Evolutionary conservation across 2,113 vertebrate species (phyloP).

Genomic region (Lagenorhynchus albirostris): DNA sequence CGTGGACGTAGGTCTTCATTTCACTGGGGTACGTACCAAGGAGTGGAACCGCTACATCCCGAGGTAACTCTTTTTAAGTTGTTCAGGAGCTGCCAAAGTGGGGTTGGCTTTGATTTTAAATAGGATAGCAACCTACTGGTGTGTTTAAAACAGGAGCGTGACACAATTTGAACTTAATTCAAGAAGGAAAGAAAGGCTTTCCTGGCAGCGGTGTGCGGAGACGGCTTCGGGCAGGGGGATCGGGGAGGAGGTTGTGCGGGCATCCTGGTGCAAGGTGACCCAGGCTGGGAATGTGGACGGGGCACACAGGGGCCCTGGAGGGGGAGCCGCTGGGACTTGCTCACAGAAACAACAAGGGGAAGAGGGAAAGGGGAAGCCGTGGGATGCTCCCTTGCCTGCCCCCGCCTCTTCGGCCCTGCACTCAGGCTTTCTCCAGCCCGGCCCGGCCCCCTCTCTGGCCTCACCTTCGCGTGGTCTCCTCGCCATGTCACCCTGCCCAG

Average conservation of each 20-base stretch:
- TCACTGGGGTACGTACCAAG: neutral
- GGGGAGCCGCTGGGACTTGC: neutral
- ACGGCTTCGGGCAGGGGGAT: neutral
- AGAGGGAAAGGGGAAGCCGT: neutral
- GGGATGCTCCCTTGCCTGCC: neutral
- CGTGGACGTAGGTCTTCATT: rapidly evolving
- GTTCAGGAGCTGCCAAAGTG: neutral
- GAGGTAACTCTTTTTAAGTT: neutral
- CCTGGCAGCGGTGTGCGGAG: neutral
- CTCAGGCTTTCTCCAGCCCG: neutral
- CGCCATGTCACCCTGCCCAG: neutral
- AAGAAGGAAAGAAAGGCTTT: neutral
- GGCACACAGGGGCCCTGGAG: neutral
- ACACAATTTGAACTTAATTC: neutral
- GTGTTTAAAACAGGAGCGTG: neutral
- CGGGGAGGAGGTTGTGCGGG: neutral
- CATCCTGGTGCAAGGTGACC: neutral
- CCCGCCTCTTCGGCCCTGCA: neutral
- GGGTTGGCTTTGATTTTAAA: neutral
- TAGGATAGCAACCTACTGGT: neutral
- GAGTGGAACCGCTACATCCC: neutral
- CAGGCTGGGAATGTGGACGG: neutral
- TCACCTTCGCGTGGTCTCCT: neutral
- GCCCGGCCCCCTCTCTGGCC: neutral
- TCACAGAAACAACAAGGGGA: neutral